Percentiles rank a stretch among this genome's conserved stretches.
phyloP scores from a whole-genome alignment of 92 coral and sea anemone genomes.

The Siderastrea radians region DNA sequence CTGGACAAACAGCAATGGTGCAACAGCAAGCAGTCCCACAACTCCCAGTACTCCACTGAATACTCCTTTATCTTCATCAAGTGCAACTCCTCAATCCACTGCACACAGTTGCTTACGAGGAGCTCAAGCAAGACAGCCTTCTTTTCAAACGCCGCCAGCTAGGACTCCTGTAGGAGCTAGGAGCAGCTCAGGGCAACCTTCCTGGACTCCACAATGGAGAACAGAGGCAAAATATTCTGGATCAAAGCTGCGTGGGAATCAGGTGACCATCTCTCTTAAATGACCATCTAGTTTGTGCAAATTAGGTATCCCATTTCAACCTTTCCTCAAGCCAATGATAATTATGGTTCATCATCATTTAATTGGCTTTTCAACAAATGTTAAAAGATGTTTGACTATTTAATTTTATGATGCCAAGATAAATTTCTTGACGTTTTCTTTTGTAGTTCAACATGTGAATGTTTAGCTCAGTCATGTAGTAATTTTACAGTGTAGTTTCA shows the following conservation, averaged over 20 bases:
- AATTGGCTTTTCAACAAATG: too few species aligned
- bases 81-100: slow-evolving; percentile 2
- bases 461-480: too few species aligned
- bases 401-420: too few species aligned
- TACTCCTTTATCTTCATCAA: slow-evolving; percentile 53
- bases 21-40: slow-evolving; percentile 5
- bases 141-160: background rate
- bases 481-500: background rate
- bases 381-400: too few species aligned
- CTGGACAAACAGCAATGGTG: slow-evolving; percentile 42
- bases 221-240: slow-evolving; percentile 35
- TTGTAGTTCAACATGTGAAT: too few species aligned
- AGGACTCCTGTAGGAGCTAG: background rate
- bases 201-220: slow-evolving; percentile 16
- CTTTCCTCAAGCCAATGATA: too few species aligned
- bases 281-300: too few species aligned
- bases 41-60: slow-evolving; percentile 69
- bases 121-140: slow-evolving; percentile 14
- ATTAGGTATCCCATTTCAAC: too few species aligned
- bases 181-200: slow-evolving; percentile 14
- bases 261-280: background rate
- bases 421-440: too few species aligned
- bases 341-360: too few species aligned
- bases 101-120: background rate
- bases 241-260: slow-evolving; percentile 31